A percentile compares a stretch with the other conserved stretches of the same genome.
These are phyloP conservation scores for Centropristis striata DNA, from an alignment of 2,113 vertebrate species.

Conservation along the genomic window DNA sequence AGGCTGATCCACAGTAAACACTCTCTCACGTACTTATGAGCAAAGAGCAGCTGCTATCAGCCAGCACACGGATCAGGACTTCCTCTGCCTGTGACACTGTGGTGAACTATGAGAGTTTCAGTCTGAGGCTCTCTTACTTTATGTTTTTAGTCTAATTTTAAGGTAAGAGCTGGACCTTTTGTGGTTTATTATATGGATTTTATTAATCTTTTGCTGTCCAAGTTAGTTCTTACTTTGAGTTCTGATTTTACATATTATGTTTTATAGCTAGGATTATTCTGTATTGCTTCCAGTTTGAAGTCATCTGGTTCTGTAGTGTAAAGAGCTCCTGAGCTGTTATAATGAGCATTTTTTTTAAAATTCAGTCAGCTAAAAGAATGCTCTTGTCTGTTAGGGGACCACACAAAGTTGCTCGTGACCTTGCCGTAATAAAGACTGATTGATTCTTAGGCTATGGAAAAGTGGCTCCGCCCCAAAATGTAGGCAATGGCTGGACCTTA, in stretches of 20 bases:
- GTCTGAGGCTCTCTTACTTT: no score
- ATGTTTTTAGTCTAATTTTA: no score
- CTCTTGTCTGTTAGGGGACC: no score
- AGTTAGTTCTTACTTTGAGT: no score
- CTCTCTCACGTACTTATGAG: not conserved
- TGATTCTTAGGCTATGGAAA: no score
- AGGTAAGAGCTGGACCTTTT: not conserved
- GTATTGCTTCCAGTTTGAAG: not conserved
- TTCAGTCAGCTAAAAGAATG: no score
- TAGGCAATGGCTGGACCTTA: no score
- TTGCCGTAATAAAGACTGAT: no score
- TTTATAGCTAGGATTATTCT: not conserved
- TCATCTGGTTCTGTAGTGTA: not conserved
- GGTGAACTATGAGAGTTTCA: not conserved
- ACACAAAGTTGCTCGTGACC: no score
- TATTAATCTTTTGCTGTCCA: not conserved
- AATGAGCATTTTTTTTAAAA: not conserved
- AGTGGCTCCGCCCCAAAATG: no score
- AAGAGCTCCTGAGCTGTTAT: no score
- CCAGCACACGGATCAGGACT: not conserved
- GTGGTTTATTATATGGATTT: not conserved
- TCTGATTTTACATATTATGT: no score
- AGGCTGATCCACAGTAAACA: slow-evolving; percentile 22
- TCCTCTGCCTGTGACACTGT: not conserved
- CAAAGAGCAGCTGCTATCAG: slow-evolving; percentile 5